phyloP scores from a whole-genome alignment of 1,140 invertebrate genomes.

The Drosophila bipectinata region DNA sequence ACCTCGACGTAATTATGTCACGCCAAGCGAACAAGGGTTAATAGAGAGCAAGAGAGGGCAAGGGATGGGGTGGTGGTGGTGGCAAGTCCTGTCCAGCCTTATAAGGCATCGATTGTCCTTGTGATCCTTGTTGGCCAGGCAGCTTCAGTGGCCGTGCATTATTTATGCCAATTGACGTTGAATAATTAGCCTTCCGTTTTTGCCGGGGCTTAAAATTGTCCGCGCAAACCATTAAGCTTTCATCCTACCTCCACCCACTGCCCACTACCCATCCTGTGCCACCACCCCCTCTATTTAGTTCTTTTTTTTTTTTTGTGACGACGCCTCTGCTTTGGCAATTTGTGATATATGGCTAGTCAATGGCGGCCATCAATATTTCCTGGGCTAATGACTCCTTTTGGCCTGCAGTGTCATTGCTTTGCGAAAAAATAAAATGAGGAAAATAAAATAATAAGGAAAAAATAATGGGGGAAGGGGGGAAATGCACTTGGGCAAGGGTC shows the following conservation, averaged over 20 bases:
- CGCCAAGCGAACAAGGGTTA: slow-evolving; percentile 25
- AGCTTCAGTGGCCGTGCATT: slow-evolving; percentile 44
- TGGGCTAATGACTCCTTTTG: slow-evolving; percentile 56
- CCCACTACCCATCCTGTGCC: no score
- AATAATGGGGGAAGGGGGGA: not conserved
- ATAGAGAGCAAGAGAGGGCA: not conserved
- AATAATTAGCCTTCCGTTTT: slow-evolving; percentile 70
- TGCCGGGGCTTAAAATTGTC: slow-evolving; percentile 45
- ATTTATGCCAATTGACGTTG: slow-evolving; percentile 80
- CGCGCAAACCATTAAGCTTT: slow-evolving; percentile 15
- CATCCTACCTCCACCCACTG: not conserved
- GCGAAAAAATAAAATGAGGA: slow-evolving; percentile 1
- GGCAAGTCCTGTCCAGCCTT: slow-evolving; percentile 26
- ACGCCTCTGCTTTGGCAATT: slow-evolving; percentile 40
- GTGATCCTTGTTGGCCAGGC: slow-evolving; percentile 6
- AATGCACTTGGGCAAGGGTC: not conserved
- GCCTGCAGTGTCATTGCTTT: slow-evolving; percentile 53
- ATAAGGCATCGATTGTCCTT: slow-evolving; percentile 37
- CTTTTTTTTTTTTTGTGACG: not conserved
- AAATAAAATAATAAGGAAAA: not conserved
- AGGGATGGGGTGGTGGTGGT: not conserved
- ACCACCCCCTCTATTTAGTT: not conserved
- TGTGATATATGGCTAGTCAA: slow-evolving; percentile 67
- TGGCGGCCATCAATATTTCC: slow-evolving; percentile 72
- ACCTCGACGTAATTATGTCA: slow-evolving; percentile 54